Evolutionary conservation across 1,140 invertebrate genomes (phyloP), one percentile per base, ranked within the genome.

Genomic region (Aethina tumida): DNA sequence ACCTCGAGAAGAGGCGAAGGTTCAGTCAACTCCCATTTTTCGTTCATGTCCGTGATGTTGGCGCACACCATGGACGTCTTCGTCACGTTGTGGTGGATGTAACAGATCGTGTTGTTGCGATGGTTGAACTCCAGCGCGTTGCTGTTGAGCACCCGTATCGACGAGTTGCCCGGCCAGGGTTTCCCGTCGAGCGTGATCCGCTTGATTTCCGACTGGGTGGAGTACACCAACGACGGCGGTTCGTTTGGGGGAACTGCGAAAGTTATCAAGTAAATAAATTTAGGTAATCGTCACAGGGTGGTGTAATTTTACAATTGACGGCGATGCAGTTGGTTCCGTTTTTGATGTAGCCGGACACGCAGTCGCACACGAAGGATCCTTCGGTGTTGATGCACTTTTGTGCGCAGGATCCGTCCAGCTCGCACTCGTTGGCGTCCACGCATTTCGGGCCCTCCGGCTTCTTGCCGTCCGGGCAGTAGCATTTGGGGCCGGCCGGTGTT

Each of bases 321-420:
- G 77, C 81, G 26, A 51, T 52, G 59, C 81, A 83, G 31, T 67
- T 60, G 9, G 62, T 67, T 13, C 58, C 59, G 45, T 71, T 67
- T 17, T 58, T 52, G 39, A 69, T 58, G 62, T 91, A 92, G 1
- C 86, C 87, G 5, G 70, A 58, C 2, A 75, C 75, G 67, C 90
- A 91, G 26, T 70, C 67, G 64, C 89, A 94, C 13, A 66, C 59
- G 63, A 72, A 88, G 21, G 73, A 78, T 26, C 83, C 80, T 5
- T 65, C 62, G 6, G 71, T 73, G 61, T 90, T 88, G 38, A 59
- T 67, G 60, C 90, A 94, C 12, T 67, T 49, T 61, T 93, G 88
- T 52, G 85, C 79, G 62, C 89, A 94, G 9, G 74, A 68, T 15
- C 74, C 77, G 41, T 85, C 78, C 35, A 73, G 56, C 39, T 61